Base-by-base conservation (phyloP, 2,888 invertebrate species). In the Chaetogeoica ovagalla region DNA sequence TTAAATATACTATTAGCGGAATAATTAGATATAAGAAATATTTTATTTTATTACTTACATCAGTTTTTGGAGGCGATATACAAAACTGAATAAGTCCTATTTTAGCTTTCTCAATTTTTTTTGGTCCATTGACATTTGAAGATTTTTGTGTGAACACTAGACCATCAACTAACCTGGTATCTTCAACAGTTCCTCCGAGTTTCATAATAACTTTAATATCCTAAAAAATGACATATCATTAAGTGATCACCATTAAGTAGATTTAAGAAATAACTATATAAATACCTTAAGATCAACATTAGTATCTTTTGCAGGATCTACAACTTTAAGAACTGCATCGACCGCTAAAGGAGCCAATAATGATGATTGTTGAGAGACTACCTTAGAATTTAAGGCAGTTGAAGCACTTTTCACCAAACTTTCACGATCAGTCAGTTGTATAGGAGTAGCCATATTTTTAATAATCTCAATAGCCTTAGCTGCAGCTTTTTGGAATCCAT, bases 31-130 rank as follows among this genome's bases (percentile, higher is more conserved):
- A 48, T 15, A 48, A 1, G 48, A 48, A 39, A 57, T 39, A 73
- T 59, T 60, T 23, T 60, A 5, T 4, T 48, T 17, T 60, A 13
- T 57, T 60, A 88, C 91, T 90, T 86, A 94, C 94, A 87, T 99
- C 98, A 81, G 99, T 99, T 88, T 99, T 99, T 11, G 99, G 99
- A 75, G 99, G 96, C 19, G 99, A 99, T 86, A 99, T 95, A 86
- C 99, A 99, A 88, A 99, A 99, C 87, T 99, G 99, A 84, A 99
- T 98, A 21, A 99, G 91, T 82, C 95, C 99, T 87, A 99, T 96
- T 88, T 97, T 98, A 9, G 98, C 98, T 86, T 98, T 98, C 87
- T 99, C 98, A 82, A 99, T 90, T 84, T 93, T 91, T 85, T 92
- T 94, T 0, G 98, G 97, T 0, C 97, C 98, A 85, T 95, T 96